Conservation (phyloP, 2,113 vertebrate species). For the Chiloscyllium plagiosum region DNA sequence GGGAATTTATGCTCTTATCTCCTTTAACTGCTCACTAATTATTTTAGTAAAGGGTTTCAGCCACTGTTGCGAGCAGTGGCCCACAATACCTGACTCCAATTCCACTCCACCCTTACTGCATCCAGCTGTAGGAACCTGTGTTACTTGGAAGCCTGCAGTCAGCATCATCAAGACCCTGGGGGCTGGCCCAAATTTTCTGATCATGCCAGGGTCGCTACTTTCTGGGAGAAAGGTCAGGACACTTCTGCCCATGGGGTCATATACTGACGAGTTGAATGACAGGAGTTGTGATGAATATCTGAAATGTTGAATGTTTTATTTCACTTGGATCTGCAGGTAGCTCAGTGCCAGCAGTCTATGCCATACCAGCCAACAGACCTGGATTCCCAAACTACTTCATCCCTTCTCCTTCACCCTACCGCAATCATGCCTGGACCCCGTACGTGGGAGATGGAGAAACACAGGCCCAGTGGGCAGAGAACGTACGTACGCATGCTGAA, state of each 20-base stretch:
- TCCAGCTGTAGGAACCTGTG: neutral
- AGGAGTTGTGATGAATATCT: neutral
- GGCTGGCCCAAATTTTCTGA: neutral
- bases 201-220: neutral
- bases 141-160: neutral
- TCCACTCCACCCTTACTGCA: neutral
- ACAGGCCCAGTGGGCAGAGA: slow-evolving; percentile 85
- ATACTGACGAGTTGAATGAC: neutral
- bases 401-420: slow-evolving; percentile 81
- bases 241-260: neutral
- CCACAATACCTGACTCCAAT: neutral
- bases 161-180: neutral
- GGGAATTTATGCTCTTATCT: neutral
- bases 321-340: slow-evolving; percentile 63
- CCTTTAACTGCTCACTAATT: neutral
- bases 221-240: neutral
- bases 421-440: slow-evolving; percentile 92
- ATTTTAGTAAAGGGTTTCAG: neutral
- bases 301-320: neutral
- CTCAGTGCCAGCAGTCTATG: slow-evolving; percentile 89
- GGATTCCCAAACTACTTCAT: slow-evolving; percentile 88
- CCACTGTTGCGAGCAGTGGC: neutral
- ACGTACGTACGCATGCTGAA: slow-evolving; percentile 63
- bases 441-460: slow-evolving; percentile 86
- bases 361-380: slow-evolving; percentile 83